Conservation (phyloP, 2,113 vertebrate genomes). For the Dipodomys spectabilis region DNA sequence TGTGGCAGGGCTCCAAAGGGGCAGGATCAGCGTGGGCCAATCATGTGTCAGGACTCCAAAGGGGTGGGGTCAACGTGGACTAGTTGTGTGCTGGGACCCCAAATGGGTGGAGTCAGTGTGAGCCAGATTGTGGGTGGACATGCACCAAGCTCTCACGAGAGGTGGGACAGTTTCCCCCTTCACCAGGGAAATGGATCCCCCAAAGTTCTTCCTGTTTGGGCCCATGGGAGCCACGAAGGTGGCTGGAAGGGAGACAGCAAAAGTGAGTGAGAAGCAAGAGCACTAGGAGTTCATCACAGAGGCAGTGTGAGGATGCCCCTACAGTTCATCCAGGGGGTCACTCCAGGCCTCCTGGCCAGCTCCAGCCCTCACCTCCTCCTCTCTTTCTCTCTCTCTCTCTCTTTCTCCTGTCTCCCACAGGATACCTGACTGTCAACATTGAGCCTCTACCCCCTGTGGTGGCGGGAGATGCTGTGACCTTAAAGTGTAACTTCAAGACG, state of each 20-base stretch:
- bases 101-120: neutral
- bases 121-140: neutral
- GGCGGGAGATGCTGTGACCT: constrained; percentile 96
- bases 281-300: accelerated
- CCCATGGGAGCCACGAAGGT: neutral
- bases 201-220: neutral
- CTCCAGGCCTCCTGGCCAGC: neutral
- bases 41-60: accelerated
- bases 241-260: neutral
- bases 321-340: accelerated
- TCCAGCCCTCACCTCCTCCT: neutral
- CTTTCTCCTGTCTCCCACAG: constrained; percentile 80
- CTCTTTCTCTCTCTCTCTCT: neutral
- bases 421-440: constrained; percentile 98
- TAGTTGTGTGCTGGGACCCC: accelerated
- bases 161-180: no score
- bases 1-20: accelerated
- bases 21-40: neutral
- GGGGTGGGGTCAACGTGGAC: no score
- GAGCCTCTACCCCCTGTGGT: constrained; percentile 97
- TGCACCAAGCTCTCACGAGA: accelerated
- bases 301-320: accelerated
- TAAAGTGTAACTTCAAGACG: constrained; percentile 99
- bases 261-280: neutral
- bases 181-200: neutral